phyloP scores from a whole-genome alignment of 1,140 invertebrate genomes.

The Hylaeus volcanicus region DNA sequence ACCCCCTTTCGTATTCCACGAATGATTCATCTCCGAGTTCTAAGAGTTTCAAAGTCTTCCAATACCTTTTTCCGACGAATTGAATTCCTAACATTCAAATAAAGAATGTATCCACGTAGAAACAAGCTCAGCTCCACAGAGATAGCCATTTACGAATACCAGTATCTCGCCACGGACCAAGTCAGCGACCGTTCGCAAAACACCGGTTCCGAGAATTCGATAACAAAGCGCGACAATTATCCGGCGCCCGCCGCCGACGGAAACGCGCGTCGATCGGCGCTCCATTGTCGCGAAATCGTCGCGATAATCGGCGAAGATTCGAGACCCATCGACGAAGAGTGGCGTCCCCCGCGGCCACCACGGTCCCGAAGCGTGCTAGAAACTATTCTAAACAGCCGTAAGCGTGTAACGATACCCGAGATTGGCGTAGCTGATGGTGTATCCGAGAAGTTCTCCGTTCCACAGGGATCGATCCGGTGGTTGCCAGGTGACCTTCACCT shows the following conservation, averaged over 20 bases:
- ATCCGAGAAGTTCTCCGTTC: constrained; percentile 84
- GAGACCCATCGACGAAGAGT: neutral
- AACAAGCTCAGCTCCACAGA: no score
- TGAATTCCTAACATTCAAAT: no score
- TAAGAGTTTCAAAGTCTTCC: no score
- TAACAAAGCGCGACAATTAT: constrained; percentile 4
- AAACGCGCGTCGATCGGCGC: constrained; percentile 23
- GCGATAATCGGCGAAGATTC: constrained; percentile 19
- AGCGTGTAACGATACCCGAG: constrained; percentile 72
- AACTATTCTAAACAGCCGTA: constrained; percentile 54
- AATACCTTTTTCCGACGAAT: no score
- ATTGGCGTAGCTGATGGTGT: constrained; percentile 83
- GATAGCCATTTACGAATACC: no score
- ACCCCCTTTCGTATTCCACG: no score
- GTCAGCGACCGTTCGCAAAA: neutral
- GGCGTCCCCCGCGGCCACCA: constrained; percentile 8
- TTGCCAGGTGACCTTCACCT: constrained; percentile 83
- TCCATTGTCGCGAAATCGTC: constrained; percentile 27
- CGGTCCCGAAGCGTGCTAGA: constrained; percentile 19
- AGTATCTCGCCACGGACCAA: no score
- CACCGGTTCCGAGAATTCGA: neutral
- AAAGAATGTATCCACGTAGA: no score
- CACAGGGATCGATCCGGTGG: constrained; percentile 82
- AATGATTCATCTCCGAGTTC: no score
- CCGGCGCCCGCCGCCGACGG: neutral